phyloP scores from a whole-genome alignment of 2,888 invertebrate genomes.

The Rapana venosa region DNA sequence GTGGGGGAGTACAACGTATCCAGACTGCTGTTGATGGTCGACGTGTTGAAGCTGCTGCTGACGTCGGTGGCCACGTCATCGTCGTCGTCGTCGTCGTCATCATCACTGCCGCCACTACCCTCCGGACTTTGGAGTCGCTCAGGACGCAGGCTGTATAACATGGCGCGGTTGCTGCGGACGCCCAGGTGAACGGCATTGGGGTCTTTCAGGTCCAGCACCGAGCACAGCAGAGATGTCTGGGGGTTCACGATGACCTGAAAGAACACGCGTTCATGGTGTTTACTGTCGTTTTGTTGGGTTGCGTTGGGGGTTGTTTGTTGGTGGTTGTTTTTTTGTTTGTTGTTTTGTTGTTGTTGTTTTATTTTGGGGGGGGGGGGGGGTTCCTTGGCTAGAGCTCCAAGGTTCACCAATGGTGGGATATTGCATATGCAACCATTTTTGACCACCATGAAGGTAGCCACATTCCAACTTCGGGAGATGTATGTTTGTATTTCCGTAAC shows the following conservation, averaged over 20 bases:
- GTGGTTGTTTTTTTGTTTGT: too few relatives aligned
- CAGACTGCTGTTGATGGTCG: constrained; percentile 37
- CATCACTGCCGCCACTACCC: background rate
- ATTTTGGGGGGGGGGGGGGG: too few relatives aligned
- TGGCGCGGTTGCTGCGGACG: constrained; percentile 42
- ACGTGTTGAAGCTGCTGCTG: constrained; percentile 50
- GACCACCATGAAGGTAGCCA: too few relatives aligned
- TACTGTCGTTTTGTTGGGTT: background rate
- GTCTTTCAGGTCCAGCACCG: constrained; percentile 86
- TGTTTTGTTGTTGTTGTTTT: too few relatives aligned
- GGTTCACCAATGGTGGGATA: too few relatives aligned
- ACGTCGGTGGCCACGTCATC: constrained; percentile 46
- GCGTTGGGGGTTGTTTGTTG: too few relatives aligned
- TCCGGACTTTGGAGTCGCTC: background rate
- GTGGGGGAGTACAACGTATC: constrained; percentile 13
- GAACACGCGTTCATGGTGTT: background rate
- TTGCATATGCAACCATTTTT: too few relatives aligned
- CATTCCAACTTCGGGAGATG: too few relatives aligned
- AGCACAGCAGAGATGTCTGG: constrained; percentile 80
- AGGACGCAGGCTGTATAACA: constrained; percentile 17
- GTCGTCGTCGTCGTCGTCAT: constrained; percentile 29
- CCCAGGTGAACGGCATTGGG: constrained; percentile 81
- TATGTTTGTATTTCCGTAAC: too few relatives aligned
- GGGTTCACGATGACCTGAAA: constrained; percentile 76
- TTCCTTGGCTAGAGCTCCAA: too few relatives aligned